Evolutionary conservation across 1,140 invertebrate species (phyloP), one percentile per base, ranked within the genome.

Genomic region (Rhyacophila brunnea): DNA sequence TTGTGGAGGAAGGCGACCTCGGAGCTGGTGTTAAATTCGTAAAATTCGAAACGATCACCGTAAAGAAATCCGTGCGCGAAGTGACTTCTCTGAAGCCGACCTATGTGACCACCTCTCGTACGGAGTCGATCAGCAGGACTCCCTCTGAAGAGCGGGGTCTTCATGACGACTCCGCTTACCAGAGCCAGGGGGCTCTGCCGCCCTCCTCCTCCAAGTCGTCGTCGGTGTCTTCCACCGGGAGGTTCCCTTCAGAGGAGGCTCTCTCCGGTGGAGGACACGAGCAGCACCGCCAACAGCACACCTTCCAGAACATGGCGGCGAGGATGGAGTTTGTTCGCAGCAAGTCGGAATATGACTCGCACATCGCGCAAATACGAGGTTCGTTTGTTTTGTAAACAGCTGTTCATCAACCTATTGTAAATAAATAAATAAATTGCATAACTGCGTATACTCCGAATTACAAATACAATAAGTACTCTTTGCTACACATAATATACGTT

Each of bases 341-440:
- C 72, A 87, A 85, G 71, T 88, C 86, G 64, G 87, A 92, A 71
- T 92, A 90, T 72, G 91, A 93, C 71, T 85, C 87, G n/a, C 90
- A 93, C 74, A 93, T 93, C 71, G 85, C 85, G 58, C 82, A 88
- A 75, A 90, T 91, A 68, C 85, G 87, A 92, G 90, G 91, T 92
- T 84, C 74, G 77, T 58, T 40, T 28, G 9, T 28, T 28, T 28
- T 28, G 23, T 28, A 28, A 28, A 28, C 23, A 28, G 23, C 23
- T 28, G 23, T 28, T 28, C 4, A 28, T 9, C 23, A 9, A 28
- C 9, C 23, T 5, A 28, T 28, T 3, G 4, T 28, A 28, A 28
- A 28, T 28, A 28, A 28, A 28, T 28, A 28, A 28, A 28, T 28
- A 28, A 3, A 9, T 9, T 28, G 23, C 23, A 28, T 9, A 9